These are phyloP conservation scores for Ganaspis sp. DNA, from an alignment of 1,140 invertebrate genomes.

Conservation along the genomic window DNA sequence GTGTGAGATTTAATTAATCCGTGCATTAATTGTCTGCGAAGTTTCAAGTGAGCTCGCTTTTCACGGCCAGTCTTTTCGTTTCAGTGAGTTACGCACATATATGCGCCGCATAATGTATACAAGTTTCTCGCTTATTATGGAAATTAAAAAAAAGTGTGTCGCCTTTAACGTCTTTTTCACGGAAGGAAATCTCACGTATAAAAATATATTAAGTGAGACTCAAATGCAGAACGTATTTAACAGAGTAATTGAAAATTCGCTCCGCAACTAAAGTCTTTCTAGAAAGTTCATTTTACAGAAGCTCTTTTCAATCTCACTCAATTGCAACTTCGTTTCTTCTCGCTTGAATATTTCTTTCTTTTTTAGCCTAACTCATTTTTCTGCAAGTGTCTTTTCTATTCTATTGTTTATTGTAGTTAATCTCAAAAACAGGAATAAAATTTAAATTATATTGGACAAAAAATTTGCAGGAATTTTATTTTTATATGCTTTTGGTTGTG, in stretches of 20 bases:
- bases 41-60: constrained; percentile 13
- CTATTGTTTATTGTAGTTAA: too few relatives aligned
- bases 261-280: not conserved
- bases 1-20: constrained; percentile 17
- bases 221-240: constrained; percentile 16
- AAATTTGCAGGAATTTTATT: too few relatives aligned
- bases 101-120: not conserved
- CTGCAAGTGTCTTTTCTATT: not conserved
- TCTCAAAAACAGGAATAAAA: too few relatives aligned
- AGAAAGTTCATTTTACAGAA: not conserved
- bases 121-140: constrained; percentile 21
- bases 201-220: constrained; percentile 11
- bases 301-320: not conserved
- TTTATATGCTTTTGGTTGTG: not conserved
- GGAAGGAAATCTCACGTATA: constrained; percentile 8
- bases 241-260: constrained; percentile 9
- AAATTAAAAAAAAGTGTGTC: not conserved
- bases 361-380: not conserved
- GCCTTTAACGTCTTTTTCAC: not conserved
- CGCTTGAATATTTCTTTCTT: too few relatives aligned
- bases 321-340: not conserved
- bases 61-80: not conserved
- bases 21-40: constrained; percentile 19
- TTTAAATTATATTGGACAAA: too few relatives aligned
- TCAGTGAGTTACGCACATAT: not conserved